Percentiles rank a stretch among this genome's conserved stretches.
Evolutionary conservation across 2,797 vertebrate genomes (phyloP).

Genomic region (Margarornis squamiger): DNA sequence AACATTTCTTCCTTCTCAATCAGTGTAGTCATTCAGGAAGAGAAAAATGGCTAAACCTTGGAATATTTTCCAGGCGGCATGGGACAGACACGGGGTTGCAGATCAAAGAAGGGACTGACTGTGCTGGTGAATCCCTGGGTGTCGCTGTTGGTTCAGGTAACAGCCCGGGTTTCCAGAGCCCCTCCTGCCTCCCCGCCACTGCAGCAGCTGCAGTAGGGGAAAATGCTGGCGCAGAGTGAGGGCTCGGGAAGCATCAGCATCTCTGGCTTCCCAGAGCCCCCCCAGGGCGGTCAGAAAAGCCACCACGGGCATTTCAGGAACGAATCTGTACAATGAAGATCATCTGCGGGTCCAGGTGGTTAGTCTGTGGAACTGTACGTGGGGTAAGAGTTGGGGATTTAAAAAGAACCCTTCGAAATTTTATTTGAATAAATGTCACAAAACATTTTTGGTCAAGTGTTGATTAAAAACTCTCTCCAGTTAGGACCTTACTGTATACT

Average conservation of each 20-base stretch:
- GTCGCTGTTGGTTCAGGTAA: constrained; percentile 65
- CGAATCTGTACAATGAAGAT: neutral
- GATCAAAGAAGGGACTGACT: neutral
- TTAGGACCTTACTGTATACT: neutral
- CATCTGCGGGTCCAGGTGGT: neutral
- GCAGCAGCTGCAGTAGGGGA: neutral
- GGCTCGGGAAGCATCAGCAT: neutral
- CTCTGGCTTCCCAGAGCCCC: neutral
- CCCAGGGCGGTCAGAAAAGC: neutral
- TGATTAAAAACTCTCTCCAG: neutral
- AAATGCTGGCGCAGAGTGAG: neutral
- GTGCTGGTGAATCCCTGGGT: constrained; percentile 42
- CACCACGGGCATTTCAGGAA: neutral
- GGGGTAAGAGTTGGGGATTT: neutral
- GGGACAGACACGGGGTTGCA: accelerated
- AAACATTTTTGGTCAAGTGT: neutral
- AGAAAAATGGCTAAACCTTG: neutral
- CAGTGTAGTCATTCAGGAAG: neutral
- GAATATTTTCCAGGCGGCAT: neutral
- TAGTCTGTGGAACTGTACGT: neutral
- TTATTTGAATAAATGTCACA: neutral
- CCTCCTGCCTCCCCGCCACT: neutral
- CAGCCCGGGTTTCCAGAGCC: neutral
- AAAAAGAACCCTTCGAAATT: neutral
- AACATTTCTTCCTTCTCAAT: neutral